Base-by-base conservation (phyloP, 2,888 invertebrate genomes). In the Panzeria rudis region DNA sequence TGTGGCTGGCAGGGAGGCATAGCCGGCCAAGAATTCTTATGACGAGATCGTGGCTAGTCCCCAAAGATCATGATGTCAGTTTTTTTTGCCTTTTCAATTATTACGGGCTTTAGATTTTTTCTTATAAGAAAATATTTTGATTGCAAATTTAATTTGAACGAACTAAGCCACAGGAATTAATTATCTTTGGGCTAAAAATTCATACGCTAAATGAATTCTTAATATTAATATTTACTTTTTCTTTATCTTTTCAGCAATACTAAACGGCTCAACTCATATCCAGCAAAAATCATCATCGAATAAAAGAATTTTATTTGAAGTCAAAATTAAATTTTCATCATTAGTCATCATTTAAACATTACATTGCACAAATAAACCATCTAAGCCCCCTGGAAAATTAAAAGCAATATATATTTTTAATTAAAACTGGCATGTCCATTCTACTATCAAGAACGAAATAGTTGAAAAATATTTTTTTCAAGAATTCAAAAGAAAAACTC, bases 381-480 rank as follows among this genome's bases (percentile, higher is more conserved):
- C 29, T 13, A 32, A 64, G 13, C 20, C 56, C n/a, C 38, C 71
- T 17, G 56, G 32, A 69, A 73, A 69, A 68, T 35, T 41, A 68
- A 84, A 79, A 84, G 84, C 84, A 84, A 84, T 84, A 79, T 84
- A 79, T 41, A 84, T 66, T 76, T 84, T 80, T 76, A 84, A 84
- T 80, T 84, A 84, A 84, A 84, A 62, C 44, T 62, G 56, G 35
- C 54, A 61, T 54, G 52, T 38, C 20, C 71, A 54, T 56, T 77
- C 54, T 41, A 54, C 20, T n/a, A 71, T 47, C 23, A 56, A 80
- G 62, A 86, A 71, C 20, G 17, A 13, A 84, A 68, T 25, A 52
- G n/a, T n/a, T 69, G n/a, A 52, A 71, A 66, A 47, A 17, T 47
- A 76, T 9, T 5, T 32, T 32, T 5, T 32, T 32, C 4, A 23